Percentiles rank a stretch among this genome's conserved stretches.
Evolutionary conservation across 2,888 invertebrate species (phyloP).

Genomic region (Sinohyriopsis cumingii): DNA sequence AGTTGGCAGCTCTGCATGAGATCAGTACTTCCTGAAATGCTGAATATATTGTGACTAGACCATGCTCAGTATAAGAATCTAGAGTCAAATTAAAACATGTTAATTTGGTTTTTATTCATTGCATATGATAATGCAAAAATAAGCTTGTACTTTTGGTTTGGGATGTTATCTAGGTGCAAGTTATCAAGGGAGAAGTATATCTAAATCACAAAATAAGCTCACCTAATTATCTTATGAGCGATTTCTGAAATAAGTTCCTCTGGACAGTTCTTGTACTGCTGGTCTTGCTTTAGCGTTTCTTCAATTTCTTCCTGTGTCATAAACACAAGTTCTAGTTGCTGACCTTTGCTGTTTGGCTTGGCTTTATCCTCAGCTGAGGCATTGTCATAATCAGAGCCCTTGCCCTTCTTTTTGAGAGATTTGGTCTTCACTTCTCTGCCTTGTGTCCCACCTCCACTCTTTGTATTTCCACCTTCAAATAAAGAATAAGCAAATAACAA

Average conservation of each 20-base stretch:
- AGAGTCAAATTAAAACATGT: too few relatives aligned
- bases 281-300: constrained; percentile 76
- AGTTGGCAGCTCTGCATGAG: too few relatives aligned
- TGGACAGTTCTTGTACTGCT: constrained; percentile 76
- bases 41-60: too few relatives aligned
- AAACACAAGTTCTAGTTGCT: constrained; percentile 49
- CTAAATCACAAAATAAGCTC: constrained; percentile 36
- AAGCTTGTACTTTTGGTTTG: background rate
- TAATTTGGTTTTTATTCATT: too few relatives aligned
- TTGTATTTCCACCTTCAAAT: constrained; percentile 70
- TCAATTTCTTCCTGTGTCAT: constrained; percentile 79
- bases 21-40: too few relatives aligned
- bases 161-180: background rate
- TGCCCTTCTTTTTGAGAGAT: constrained; percentile 85
- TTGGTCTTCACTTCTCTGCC: constrained; percentile 96
- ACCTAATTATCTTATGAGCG: constrained; percentile 81
- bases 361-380: constrained; percentile 80
- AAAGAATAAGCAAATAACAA: constrained; percentile 1
- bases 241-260: constrained; percentile 82
- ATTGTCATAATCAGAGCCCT: constrained; percentile 76
- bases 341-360: constrained; percentile 17
- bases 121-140: too few relatives aligned
- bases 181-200: background rate
- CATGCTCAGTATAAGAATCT: too few relatives aligned
- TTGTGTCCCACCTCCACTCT: constrained; percentile 92